phyloP scores from a whole-genome alignment of 2,888 invertebrate genomes.

The Odontocerum albicorne region DNA sequence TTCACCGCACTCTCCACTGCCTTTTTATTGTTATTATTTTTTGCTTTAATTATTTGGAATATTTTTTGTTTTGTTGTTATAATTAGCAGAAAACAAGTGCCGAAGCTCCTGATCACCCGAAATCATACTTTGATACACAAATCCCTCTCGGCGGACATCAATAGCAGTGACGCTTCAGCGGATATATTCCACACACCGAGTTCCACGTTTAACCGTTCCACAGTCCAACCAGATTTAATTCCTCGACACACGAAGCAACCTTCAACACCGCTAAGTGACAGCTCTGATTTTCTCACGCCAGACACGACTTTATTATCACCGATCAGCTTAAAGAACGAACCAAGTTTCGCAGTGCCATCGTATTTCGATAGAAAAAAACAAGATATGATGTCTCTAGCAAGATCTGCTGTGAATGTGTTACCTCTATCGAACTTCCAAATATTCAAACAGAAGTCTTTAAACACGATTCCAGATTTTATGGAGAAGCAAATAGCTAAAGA shows the following conservation, averaged over 20 bases:
- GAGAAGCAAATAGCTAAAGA: slow-evolving; percentile 41
- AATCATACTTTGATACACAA: not conserved
- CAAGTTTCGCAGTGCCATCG: slow-evolving; percentile 49
- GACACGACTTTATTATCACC: slow-evolving; percentile 41
- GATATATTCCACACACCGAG: slow-evolving; percentile 50
- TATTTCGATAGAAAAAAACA: slow-evolving; percentile 52
- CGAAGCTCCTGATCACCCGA: slow-evolving; percentile 27
- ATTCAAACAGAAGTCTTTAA: slow-evolving; percentile 55
- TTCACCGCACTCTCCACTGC: not conserved
- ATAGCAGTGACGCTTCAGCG: slow-evolving; percentile 41
- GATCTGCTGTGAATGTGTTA: slow-evolving; percentile 45
- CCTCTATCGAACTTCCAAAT: slow-evolving; percentile 53
- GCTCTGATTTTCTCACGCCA: slow-evolving; percentile 26
- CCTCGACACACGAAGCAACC: slow-evolving; percentile 39
- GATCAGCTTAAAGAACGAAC: slow-evolving; percentile 41
- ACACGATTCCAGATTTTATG: slow-evolving; percentile 51
- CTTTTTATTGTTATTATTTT: not conserved
- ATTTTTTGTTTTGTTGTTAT: slow-evolving; percentile 23
- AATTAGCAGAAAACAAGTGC: slow-evolving; percentile 31
- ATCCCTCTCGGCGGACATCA: slow-evolving; percentile 37
- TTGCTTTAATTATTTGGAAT: not conserved
- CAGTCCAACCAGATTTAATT: slow-evolving; percentile 47
- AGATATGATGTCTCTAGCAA: slow-evolving; percentile 43
- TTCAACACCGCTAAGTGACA: slow-evolving; percentile 20
- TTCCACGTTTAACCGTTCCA: slow-evolving; percentile 39